Conservation (phyloP, 2,888 invertebrate genomes). For the Cephalotes varians region DNA sequence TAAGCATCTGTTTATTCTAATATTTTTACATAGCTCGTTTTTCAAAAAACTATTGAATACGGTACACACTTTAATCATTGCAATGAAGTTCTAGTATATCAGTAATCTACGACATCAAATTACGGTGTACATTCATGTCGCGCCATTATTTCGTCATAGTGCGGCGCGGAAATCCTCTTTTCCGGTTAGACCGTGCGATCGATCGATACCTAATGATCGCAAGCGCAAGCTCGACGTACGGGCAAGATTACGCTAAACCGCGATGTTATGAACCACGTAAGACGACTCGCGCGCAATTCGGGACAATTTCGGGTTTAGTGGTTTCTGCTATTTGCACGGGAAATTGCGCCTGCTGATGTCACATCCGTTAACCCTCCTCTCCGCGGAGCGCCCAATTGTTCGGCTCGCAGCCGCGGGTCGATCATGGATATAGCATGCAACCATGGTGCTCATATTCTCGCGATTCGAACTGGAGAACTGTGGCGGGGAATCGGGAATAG, state of each 20-base stretch:
- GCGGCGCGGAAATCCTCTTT: conserved; percentile 35
- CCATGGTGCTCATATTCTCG: conserved; percentile 1
- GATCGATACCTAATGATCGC: conserved; percentile 30
- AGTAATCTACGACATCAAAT: conserved; percentile 4
- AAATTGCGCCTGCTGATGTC: conserved; percentile 85
- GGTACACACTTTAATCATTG: neutral
- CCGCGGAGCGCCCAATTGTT: conserved; percentile 76
- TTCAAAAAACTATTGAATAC: neutral
- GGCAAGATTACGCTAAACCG: conserved; percentile 58
- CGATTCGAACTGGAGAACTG: conserved; percentile 25
- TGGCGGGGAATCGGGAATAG: neutral
- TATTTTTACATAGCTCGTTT: neutral
- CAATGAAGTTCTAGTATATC: conserved; percentile 5
- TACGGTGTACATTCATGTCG: conserved; percentile 1
- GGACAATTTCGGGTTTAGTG: conserved; percentile 84
- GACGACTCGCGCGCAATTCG: conserved; percentile 78
- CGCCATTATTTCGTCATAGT: conserved; percentile 6
- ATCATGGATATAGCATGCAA: conserved; percentile 62
- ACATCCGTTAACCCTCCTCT: conserved; percentile 82
- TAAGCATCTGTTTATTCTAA: neutral
- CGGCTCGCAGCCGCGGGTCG: conserved; percentile 69
- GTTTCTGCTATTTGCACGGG: conserved; percentile 84
- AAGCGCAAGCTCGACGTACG: conserved; percentile 1
- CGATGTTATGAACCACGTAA: conserved; percentile 79
- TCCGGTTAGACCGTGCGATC: conserved; percentile 23